These are phyloP conservation scores for Porites cylindrica DNA, from an alignment of 92 coral and sea anemone species.

Conservation along the genomic window DNA sequence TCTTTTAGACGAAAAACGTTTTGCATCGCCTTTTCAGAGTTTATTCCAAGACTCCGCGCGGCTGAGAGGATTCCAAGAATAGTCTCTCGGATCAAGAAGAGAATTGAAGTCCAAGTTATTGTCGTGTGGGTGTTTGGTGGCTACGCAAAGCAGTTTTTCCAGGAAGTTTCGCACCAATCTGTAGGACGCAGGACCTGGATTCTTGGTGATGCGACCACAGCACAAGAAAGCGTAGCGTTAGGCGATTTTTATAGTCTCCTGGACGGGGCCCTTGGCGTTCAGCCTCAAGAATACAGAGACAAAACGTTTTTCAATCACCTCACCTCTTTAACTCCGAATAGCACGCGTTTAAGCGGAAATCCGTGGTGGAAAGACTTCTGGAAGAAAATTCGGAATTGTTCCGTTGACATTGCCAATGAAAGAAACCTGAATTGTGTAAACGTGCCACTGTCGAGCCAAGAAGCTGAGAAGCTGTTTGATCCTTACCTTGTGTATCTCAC, in stretches of 20 bases:
- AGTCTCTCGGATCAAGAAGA: slow-evolving; percentile 55
- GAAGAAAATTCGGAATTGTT: slow-evolving; percentile 25
- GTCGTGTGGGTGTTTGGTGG: slow-evolving; percentile 67
- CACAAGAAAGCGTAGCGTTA: slow-evolving; percentile 9
- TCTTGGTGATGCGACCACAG: slow-evolving; percentile 65
- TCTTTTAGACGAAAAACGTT: slow-evolving; percentile 51
- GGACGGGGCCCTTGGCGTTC: slow-evolving; percentile 67
- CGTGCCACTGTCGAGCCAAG: slow-evolving; percentile 31
- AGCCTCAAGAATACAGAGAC: slow-evolving; percentile 42
- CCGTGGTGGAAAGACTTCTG: slow-evolving; percentile 73
- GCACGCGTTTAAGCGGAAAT: slow-evolving; percentile 1
- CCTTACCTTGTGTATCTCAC: slow-evolving; percentile 62
- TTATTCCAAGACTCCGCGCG: slow-evolving; percentile 59
- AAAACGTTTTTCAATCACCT: slow-evolving; percentile 30
- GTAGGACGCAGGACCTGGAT: slow-evolving; percentile 66
- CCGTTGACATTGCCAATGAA: slow-evolving; percentile 10
- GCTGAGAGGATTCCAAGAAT: slow-evolving; percentile 29
- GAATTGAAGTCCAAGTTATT: slow-evolving; percentile 46
- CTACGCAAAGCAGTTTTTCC: slow-evolving; percentile 53
- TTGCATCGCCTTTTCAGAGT: slow-evolving; percentile 63
- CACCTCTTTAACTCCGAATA: slow-evolving; percentile 5
- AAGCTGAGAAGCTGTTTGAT: slow-evolving; percentile 35
- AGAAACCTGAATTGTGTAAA: slow-evolving; percentile 27
- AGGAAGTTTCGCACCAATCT: slow-evolving; percentile 40
- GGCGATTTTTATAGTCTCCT: slow-evolving; percentile 20